Evolutionary conservation across 1,140 invertebrate species (phyloP).

Genomic region (Cepaea nemoralis): DNA sequence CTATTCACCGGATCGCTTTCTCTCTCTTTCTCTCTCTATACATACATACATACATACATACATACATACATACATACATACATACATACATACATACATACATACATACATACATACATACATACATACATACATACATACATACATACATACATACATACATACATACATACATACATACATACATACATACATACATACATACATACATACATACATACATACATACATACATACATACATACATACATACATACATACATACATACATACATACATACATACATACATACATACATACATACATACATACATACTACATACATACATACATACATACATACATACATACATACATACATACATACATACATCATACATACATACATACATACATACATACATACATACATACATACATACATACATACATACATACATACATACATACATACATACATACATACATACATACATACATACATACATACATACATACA

Average conservation of each 20-base stretch:
- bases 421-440: too few species aligned
- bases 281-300: neutral
- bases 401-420: neutral
- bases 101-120: slow-evolving; percentile 12
- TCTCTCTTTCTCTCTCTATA: too few species aligned
- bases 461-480: neutral
- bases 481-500: neutral
- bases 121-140: slow-evolving; percentile 12
- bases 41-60: slow-evolving; percentile 5
- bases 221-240: neutral
- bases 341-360: too few species aligned
- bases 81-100: slow-evolving; percentile 12
- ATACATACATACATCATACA: too few species aligned
- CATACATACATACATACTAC: too few species aligned
- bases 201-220: neutral
- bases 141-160: slow-evolving; percentile 6
- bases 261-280: neutral
- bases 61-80: slow-evolving; percentile 12
- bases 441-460: too few species aligned
- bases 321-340: too few species aligned
- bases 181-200: neutral
- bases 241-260: neutral
- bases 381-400: too few species aligned
- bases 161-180: neutral
- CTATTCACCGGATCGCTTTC: too few species aligned